A percentile compares a stretch with the other conserved stretches of the same genome.
phyloP scores from a whole-genome alignment of 2,113 vertebrate species.

The Lasiurus borealis region DNA sequence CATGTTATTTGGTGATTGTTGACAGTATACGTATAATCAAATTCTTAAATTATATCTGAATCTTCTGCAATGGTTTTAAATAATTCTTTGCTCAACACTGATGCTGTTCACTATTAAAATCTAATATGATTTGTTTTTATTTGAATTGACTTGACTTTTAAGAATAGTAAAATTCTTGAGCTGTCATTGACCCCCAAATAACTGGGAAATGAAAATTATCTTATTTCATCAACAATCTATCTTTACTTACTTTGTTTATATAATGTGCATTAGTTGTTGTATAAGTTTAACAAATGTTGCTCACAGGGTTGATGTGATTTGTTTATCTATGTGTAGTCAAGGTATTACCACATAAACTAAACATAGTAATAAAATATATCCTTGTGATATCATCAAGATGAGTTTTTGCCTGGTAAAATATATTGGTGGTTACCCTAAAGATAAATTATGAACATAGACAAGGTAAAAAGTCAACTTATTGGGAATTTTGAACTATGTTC shows the following conservation, averaged over 20 bases:
- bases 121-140: background rate
- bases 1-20: background rate
- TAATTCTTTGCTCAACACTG: background rate
- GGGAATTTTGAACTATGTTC: conserved; percentile 54
- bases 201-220: background rate
- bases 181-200: background rate
- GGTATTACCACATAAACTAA: conserved; percentile 8
- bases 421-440: background rate
- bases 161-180: background rate
- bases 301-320: background rate
- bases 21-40: background rate
- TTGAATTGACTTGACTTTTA: background rate
- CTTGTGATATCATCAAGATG: background rate
- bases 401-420: conserved; percentile 37
- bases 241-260: background rate
- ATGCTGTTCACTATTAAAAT: background rate
- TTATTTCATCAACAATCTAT: background rate
- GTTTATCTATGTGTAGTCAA: conserved; percentile 10
- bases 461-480: background rate
- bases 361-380: conserved; percentile 14
- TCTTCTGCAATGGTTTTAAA: background rate
- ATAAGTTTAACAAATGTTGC: conserved; percentile 29
- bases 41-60: conserved; percentile 23
- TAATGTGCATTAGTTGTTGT: background rate
- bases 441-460: conserved; percentile 23